Conservation (phyloP, 2,113 vertebrate species). For the Melanerpes formicivorus region DNA sequence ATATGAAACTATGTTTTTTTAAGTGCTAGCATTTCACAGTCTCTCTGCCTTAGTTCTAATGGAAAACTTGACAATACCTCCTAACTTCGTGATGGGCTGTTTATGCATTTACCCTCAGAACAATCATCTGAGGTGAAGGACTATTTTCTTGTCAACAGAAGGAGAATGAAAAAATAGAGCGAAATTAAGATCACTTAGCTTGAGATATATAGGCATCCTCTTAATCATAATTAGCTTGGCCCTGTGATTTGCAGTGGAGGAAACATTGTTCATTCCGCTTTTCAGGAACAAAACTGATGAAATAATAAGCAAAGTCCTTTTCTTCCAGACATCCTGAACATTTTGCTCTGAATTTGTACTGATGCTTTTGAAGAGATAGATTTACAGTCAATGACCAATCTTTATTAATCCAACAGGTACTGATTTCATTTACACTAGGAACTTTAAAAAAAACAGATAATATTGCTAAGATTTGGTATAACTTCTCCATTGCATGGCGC, state of each 20-base stretch:
- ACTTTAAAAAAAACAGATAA: not conserved
- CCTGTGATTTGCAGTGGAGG: not conserved
- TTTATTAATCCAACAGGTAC: not conserved
- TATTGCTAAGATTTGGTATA: not conserved
- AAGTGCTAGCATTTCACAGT: not conserved
- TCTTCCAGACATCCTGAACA: not conserved
- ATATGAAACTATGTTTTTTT: not conserved
- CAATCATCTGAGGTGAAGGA: not conserved
- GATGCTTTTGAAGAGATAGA: not conserved
- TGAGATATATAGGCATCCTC: not conserved
- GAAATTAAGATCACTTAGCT: not conserved
- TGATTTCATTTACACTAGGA: not conserved
- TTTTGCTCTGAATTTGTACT: not conserved
- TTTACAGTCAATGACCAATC: not conserved
- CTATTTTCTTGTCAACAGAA: not conserved
- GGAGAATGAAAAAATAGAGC: not conserved
- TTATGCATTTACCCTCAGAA: not conserved
- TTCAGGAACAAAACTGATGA: not conserved
- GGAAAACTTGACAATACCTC: not conserved
- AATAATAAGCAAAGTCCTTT: not conserved
- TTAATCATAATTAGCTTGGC: not conserved
- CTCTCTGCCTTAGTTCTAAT: not conserved
- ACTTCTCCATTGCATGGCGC: not conserved
- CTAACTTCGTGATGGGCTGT: not conserved
- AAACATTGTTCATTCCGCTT: not conserved